Percentiles rank a stretch among this genome's conserved stretches.
These are phyloP conservation scores for Natator depressus DNA, from an alignment of 2,113 vertebrate genomes.

Conservation along the genomic window DNA sequence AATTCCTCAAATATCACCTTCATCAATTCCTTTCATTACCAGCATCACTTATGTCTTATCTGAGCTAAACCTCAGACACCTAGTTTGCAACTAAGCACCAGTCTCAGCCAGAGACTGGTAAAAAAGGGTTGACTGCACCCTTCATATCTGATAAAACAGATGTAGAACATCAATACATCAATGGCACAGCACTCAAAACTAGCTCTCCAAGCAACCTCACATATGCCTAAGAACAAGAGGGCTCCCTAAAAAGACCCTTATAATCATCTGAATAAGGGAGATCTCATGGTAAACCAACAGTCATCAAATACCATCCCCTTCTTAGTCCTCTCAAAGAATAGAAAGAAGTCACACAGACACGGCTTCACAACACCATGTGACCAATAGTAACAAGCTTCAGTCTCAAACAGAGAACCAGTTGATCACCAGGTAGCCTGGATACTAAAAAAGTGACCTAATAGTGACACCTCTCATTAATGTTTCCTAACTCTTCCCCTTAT, in stretches of 20 bases:
- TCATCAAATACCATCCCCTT: background rate
- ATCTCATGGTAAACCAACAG: accelerated
- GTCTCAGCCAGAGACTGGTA: accelerated
- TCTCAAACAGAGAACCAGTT: background rate
- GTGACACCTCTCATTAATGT: no score
- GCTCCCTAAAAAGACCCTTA: accelerated
- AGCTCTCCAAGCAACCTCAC: background rate
- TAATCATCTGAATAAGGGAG: accelerated
- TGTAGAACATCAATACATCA: background rate
- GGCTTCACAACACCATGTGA: background rate
- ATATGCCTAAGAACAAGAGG: accelerated
- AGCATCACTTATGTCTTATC: background rate
- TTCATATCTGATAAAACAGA: accelerated
- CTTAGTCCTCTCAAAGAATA: background rate
- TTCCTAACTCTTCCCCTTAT: background rate
- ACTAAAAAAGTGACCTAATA: background rate
- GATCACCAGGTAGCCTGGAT: background rate
- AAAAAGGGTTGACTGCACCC: accelerated
- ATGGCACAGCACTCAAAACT: background rate
- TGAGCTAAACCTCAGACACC: background rate
- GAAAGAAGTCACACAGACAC: background rate
- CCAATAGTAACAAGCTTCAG: accelerated
- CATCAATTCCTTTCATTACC: background rate
- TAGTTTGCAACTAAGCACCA: background rate
- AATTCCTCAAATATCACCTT: background rate